Evolutionary conservation across 2,797 vertebrate species (phyloP), one percentile per base, ranked within the genome.

Genomic region (Paedocypris micromegethes): DNA sequence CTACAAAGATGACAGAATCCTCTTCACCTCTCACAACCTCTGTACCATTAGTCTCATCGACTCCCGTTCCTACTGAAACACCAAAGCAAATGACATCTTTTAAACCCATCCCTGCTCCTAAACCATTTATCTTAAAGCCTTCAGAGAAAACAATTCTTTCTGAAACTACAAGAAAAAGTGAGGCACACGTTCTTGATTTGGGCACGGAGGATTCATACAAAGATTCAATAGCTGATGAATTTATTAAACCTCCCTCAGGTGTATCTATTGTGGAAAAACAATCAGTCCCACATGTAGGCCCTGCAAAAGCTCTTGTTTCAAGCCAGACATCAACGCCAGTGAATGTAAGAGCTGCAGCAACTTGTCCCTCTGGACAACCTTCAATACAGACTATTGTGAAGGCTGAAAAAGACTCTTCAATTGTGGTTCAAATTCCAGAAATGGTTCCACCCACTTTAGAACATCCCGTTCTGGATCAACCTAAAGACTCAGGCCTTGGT

Each of bases 11-110:
- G 63, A 85, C 80, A 78, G 86, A 88, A 72, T 72, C 81, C 75
- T 85, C 87, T 75, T 85, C 88, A 77, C 86, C 88, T 75, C 90
- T 89, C 75, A 87, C 88, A 65, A 80, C 87, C 76, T 87, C 76
- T 38, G 84, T 84, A 75, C 85, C 88, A 66, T 84, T 78, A 2
- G 60, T 87, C 57, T 84, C 84, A 75, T 74, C 83, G 66, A 42
- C 68, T 40, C 9, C 41, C 41, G 43, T 52, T 55, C n/a, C 43
- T 65, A 6, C 68, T 42, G 49, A 52, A 38, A 46, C 67, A 50
- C 39, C 49, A 52, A 58, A 72, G 53, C 70, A 58, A 62, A 57
- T 40, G 42, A 9, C 51, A 68, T 6, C 23, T 64, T 9, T 51
- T 58, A 77, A 70, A 54, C 49, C 64, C 66, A 9, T 46, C 3